phyloP scores from a whole-genome alignment of 1,140 invertebrate genomes.

The Triops longicaudatus region DNA sequence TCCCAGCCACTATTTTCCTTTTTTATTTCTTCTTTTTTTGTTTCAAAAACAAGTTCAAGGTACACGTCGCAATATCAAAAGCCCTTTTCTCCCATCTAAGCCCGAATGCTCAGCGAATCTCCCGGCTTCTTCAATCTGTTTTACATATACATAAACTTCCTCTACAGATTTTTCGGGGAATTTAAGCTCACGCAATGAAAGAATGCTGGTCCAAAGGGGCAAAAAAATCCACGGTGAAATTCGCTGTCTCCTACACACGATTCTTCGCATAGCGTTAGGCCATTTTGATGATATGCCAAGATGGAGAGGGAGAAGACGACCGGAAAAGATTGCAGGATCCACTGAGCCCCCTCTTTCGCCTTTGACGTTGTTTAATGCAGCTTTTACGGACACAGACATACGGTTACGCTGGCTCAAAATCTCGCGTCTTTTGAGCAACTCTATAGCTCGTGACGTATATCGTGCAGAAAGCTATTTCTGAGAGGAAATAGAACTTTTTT shows the following conservation, averaged over 20 bases:
- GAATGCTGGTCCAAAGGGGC: neutral
- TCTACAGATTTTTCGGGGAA: neutral
- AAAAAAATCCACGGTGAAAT: neutral
- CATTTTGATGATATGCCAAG: slow-evolving; percentile 7
- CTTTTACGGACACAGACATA: slow-evolving; percentile 12
- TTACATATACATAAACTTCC: neutral
- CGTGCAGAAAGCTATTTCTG: slow-evolving; percentile 11
- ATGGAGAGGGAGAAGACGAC: slow-evolving; percentile 5
- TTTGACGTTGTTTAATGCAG: slow-evolving; percentile 8
- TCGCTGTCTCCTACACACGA: neutral
- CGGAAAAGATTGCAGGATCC: slow-evolving; percentile 1
- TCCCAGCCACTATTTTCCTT: neutral
- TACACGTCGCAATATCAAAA: neutral
- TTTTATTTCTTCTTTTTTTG: neutral
- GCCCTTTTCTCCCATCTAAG: neutral
- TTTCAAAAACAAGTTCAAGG: neutral
- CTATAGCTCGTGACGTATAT: neutral
- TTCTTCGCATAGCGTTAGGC: slow-evolving; percentile 6
- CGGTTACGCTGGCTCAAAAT: neutral
- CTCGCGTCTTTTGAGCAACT: neutral
- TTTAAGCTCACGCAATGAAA: neutral
- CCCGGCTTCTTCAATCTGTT: neutral
- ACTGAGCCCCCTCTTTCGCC: neutral
- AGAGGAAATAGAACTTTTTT: neutral
- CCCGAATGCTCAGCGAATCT: neutral